Evolutionary conservation across 2,888 invertebrate species (phyloP).

Genomic region (Trichacis sp.): DNA sequence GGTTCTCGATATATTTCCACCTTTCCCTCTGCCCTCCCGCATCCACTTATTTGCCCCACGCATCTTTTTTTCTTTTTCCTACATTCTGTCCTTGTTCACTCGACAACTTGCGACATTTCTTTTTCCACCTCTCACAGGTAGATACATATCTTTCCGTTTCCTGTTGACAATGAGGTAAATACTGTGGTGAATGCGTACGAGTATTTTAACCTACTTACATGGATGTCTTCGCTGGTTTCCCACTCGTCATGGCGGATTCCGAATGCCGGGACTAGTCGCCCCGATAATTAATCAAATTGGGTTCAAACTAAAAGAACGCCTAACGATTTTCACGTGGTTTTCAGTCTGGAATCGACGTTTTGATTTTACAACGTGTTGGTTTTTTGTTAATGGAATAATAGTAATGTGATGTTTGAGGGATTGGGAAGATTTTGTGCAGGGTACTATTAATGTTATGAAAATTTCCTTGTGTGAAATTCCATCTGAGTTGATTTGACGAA

Average conservation of each 20-base stretch:
- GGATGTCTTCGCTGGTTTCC: slow-evolving; percentile 5
- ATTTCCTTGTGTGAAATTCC: too few species aligned
- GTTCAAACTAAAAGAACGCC: background rate
- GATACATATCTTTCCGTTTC: slow-evolving; percentile 58
- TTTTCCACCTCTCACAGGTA: slow-evolving; percentile 35
- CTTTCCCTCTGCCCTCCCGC: slow-evolving; percentile 8
- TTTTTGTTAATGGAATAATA: too few species aligned
- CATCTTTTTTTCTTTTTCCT: slow-evolving; percentile 11
- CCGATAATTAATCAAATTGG: background rate
- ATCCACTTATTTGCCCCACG: slow-evolving; percentile 13
- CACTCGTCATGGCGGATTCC: slow-evolving; percentile 1
- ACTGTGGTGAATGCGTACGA: slow-evolving; percentile 7
- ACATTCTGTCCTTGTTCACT: slow-evolving; percentile 16
- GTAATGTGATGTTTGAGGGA: too few species aligned
- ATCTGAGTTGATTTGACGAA: too few species aligned
- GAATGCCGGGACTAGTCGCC: slow-evolving; percentile 1
- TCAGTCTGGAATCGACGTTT: too few species aligned
- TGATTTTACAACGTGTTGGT: too few species aligned
- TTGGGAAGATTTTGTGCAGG: too few species aligned
- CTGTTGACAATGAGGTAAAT: slow-evolving; percentile 49
- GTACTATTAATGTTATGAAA: too few species aligned
- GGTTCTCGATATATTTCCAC: slow-evolving; percentile 41
- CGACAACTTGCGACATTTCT: slow-evolving; percentile 30
- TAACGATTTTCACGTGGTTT: too few species aligned
- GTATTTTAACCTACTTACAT: slow-evolving; percentile 30